These are phyloP conservation scores for Muscicapa adusta DNA, from an alignment of 2,113 vertebrate genomes.

Conservation along the genomic window DNA sequence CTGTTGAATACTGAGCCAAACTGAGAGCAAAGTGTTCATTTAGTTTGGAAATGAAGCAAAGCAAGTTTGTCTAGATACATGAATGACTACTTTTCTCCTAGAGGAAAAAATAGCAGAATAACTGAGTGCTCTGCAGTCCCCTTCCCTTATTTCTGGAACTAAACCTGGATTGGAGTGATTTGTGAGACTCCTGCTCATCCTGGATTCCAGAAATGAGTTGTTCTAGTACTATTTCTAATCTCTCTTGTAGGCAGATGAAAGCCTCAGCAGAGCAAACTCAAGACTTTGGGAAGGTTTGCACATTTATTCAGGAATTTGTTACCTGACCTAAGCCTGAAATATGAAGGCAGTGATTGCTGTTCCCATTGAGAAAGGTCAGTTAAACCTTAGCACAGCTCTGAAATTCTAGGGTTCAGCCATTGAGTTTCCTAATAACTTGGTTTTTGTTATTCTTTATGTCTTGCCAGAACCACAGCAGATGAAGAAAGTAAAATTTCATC, in stretches of 20 bases:
- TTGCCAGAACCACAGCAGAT: conserved; percentile 39
- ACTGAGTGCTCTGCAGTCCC: background rate
- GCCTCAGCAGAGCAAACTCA: background rate
- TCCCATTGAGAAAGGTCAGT: background rate
- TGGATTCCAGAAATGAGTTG: background rate
- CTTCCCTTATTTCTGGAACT: background rate
- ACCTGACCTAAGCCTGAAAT: background rate
- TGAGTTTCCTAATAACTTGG: background rate
- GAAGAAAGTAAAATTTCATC: conserved; percentile 43
- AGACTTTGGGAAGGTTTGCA: background rate
- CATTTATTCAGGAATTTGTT: background rate
- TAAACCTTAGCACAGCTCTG: background rate
- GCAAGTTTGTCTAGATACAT: background rate
- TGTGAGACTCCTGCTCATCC: background rate
- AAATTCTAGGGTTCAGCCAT: background rate
- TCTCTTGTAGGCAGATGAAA: background rate
- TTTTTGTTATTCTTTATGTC: conserved; percentile 10
- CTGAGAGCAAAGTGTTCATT: background rate
- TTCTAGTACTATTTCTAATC: background rate
- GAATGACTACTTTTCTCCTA: background rate
- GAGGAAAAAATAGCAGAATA: background rate
- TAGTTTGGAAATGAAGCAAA: conserved; percentile 23
- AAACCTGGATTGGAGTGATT: background rate
- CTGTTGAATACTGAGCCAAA: background rate
- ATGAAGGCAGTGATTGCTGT: background rate